Evolutionary conservation across 2,888 invertebrate genomes (phyloP).

Genomic region (Periphyllus acericola): DNA sequence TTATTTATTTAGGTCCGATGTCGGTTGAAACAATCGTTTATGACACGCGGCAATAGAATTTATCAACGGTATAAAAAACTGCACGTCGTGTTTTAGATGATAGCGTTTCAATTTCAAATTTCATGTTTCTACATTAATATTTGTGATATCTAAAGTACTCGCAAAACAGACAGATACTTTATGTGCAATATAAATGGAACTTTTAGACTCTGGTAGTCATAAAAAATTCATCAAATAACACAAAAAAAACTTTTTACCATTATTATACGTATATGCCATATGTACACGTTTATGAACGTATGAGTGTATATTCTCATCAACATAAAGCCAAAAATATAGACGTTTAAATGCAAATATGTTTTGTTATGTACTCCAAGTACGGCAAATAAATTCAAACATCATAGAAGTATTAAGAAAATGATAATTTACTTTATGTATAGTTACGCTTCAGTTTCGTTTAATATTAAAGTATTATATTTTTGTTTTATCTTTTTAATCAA

Average conservation of each 20-base stretch:
- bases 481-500: background rate
- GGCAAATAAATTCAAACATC: conserved; percentile 8
- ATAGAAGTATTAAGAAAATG: background rate
- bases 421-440: too few species aligned
- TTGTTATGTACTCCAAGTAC: background rate
- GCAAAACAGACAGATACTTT: conserved; percentile 40
- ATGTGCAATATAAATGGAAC: conserved; percentile 20
- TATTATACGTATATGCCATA: background rate
- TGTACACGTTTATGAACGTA: conserved; percentile 1
- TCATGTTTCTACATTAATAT: conserved; percentile 38
- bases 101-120: conserved; percentile 40
- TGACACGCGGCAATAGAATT: background rate
- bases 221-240: conserved; percentile 34
- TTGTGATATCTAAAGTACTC: conserved; percentile 18
- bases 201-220: conserved; percentile 21
- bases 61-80: background rate
- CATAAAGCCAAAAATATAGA: conserved; percentile 7
- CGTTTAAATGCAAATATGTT: conserved; percentile 19
- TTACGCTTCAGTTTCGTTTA: background rate
- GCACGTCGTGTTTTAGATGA: background rate
- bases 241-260: conserved; percentile 27
- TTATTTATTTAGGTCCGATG: background rate
- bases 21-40: background rate
- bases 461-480: background rate
- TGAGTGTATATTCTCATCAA: too few species aligned